phyloP scores from a whole-genome alignment of 2,797 vertebrate species.

The Miichthys miiuy region DNA sequence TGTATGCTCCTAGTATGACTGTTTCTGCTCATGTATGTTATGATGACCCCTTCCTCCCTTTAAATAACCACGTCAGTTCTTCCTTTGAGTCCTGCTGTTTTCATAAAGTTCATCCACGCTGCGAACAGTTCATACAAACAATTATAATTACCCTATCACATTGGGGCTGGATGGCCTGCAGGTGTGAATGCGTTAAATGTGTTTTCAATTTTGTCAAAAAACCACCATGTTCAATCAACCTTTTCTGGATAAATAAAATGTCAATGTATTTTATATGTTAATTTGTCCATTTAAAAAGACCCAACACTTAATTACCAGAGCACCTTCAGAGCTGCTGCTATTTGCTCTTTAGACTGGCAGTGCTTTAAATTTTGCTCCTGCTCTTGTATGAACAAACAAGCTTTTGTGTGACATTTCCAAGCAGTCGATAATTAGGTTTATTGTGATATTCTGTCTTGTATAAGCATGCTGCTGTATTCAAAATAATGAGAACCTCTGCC shows the following conservation, averaged over 20 bases:
- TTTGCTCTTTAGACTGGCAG: constrained; percentile 38
- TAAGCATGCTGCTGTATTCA: constrained; percentile 25
- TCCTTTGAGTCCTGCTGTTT: not conserved
- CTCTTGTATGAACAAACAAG: constrained; percentile 55
- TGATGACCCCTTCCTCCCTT: not conserved
- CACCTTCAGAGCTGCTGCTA: constrained; percentile 43
- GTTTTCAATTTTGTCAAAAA: constrained; percentile 19
- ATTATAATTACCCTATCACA: constrained; percentile 16
- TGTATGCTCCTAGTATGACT: not conserved
- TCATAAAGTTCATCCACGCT: not conserved
- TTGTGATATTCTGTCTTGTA: constrained; percentile 57
- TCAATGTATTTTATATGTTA: constrained; percentile 67
- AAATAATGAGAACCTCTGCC: constrained; percentile 52
- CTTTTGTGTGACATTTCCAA: constrained; percentile 70
- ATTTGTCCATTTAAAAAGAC: constrained; percentile 61
- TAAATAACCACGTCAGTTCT: not conserved
- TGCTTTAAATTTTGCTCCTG: constrained; percentile 31
- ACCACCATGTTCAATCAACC: constrained; percentile 44
- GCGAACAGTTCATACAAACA: not conserved
- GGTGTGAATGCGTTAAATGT: constrained; percentile 39
- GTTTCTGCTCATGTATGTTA: not conserved
- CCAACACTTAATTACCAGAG: constrained; percentile 54
- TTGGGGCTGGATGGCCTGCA: not conserved
- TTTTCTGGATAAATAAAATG: constrained; percentile 55
- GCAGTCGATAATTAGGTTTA: constrained; percentile 66